phyloP scores from a whole-genome alignment of 2,113 vertebrate genomes.

The Leptodactylus fuscus region DNA sequence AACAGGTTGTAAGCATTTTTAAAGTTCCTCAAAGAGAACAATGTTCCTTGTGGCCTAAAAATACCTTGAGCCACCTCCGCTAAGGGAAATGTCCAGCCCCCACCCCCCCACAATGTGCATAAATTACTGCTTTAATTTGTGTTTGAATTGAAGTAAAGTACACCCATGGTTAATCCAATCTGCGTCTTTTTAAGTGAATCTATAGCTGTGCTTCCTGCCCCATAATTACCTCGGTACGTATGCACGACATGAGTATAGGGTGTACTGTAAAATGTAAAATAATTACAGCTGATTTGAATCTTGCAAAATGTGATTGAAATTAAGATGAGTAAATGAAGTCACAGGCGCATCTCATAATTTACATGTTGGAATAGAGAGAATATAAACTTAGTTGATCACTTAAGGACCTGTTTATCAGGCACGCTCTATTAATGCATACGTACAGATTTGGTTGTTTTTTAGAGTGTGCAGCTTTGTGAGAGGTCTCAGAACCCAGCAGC shows the following conservation, averaged over 20 bases:
- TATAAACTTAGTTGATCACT: slow-evolving; percentile 58
- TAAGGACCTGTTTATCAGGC: slow-evolving; percentile 56
- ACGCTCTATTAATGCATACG: slow-evolving; percentile 21
- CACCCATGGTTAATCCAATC: slow-evolving; percentile 48
- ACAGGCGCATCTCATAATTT: slow-evolving; percentile 54
- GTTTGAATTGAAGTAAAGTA: slow-evolving; percentile 18
- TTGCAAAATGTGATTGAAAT: slow-evolving; percentile 61
- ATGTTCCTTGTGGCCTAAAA: not conserved
- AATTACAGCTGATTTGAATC: slow-evolving; percentile 60
- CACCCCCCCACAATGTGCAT: not conserved
- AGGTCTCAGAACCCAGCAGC: not conserved
- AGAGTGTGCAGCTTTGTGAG: slow-evolving; percentile 1
- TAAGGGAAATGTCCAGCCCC: not conserved
- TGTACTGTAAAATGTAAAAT: slow-evolving; percentile 59
- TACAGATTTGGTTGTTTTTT: slow-evolving; percentile 26
- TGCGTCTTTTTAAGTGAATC: slow-evolving; percentile 41
- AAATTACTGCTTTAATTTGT: slow-evolving; percentile 24
- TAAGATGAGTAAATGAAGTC: slow-evolving; percentile 60
- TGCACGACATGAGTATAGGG: slow-evolving; percentile 59
- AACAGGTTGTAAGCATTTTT: not conserved
- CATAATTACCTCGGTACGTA: slow-evolving; percentile 53
- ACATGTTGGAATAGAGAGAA: slow-evolving; percentile 54
- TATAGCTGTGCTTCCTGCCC: slow-evolving; percentile 44
- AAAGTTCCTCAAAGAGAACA: not conserved
- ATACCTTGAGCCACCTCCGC: not conserved